Evolutionary conservation across 1,140 invertebrate species (phyloP), one percentile per base, ranked within the genome.

Genomic region (Euschistus heros): DNA sequence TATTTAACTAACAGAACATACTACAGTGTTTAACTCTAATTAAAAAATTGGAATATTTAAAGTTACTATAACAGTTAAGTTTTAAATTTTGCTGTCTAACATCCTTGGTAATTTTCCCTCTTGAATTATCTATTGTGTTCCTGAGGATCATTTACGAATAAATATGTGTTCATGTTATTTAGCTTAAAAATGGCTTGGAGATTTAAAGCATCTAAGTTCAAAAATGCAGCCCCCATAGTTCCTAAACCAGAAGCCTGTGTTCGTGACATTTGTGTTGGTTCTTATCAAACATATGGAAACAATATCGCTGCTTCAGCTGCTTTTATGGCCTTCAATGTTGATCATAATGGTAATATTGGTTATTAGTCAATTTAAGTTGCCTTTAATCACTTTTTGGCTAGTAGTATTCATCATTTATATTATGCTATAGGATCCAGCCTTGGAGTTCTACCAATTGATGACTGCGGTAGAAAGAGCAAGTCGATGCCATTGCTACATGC

Each of bases 191-290:
- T 92, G 89, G 89, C 90, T 77, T 95, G 91, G 91, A 82, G 91
- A 78, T 95, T 96, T 78, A 96, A 96, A 82, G 89, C 90, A 74
- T 95, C 92, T 63, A 96, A 97, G 75, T 97, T 93, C 76, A 95
- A 95, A 83, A 96, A 97, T 89, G 90, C 92, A 66, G 86, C 90
- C 68, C 91, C 92, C 26, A 92, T 94, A 73, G 86, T 93, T 69
- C 91, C 91, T 13, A 94, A 93, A 75, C 87, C 88, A 67, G 92
- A 95, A 79, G 86, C 88, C 66, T 92, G 89, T 77, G 87, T 97
- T 69, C 80, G 88, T 68, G 92, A 95, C 74, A 85, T 97, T 65
- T 87, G 85, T 72, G 88, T 94, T 59, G 91, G 91, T 4, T 91
- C 89, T 24, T 90, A 93, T 76, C 89, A 92, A 73, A 93, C 90